These are phyloP conservation scores for Strix aluco DNA, from an alignment of 2,113 vertebrate genomes.

Conservation along the genomic window DNA sequence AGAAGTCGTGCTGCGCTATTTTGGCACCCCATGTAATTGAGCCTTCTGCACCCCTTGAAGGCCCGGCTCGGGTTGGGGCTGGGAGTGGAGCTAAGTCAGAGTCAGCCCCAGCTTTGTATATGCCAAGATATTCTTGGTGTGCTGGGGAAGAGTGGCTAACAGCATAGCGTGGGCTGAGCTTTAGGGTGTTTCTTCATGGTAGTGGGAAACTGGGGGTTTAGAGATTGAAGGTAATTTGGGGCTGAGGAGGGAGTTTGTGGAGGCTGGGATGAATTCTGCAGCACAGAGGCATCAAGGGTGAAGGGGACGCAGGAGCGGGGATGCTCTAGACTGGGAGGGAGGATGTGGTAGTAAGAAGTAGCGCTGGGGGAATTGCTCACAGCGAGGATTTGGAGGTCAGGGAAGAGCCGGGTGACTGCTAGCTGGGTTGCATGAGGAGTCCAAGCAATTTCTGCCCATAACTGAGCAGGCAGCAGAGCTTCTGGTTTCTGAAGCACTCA, in stretches of 20 bases:
- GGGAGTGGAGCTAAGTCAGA: background rate
- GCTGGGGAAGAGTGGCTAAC: background rate
- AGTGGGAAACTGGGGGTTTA: background rate
- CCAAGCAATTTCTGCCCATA: background rate
- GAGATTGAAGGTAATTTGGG: background rate
- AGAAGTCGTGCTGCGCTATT: conserved; percentile 71
- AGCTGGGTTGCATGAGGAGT: background rate
- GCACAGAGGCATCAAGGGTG: background rate
- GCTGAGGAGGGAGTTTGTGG: background rate
- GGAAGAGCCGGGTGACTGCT: background rate
- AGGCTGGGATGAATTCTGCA: background rate
- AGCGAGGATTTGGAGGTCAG: background rate
- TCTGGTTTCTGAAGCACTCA: background rate
- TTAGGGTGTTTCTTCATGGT: background rate
- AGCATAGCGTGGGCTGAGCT: rapidly evolving
- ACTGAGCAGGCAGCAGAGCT: background rate
- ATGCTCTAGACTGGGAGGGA: background rate
- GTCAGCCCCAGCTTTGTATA: background rate
- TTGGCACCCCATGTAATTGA: conserved; percentile 64
- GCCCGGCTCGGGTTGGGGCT: background rate
- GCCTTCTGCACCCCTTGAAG: background rate
- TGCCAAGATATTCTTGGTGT: background rate
- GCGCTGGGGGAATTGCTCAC: background rate
- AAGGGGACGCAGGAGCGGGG: rapidly evolving
- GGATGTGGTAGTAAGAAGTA: background rate